Evolutionary conservation across 2,113 vertebrate genomes (phyloP).

Genomic region (Heterochromis multidens): DNA sequence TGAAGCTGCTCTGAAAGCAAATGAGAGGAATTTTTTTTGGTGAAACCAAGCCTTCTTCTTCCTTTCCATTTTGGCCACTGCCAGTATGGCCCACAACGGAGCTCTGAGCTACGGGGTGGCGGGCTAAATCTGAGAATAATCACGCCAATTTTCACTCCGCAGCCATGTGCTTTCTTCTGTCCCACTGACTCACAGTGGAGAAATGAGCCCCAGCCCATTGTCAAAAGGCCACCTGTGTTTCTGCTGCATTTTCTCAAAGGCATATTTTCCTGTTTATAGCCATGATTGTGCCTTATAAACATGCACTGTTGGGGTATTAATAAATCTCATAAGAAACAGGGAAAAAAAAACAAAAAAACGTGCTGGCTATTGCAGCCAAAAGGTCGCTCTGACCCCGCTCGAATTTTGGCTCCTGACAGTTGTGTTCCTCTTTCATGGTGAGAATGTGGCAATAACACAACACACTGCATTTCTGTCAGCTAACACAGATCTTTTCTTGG

Average conservation of each 20-base stretch:
- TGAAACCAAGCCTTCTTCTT: conserved; percentile 16
- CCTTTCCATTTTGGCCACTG: not conserved
- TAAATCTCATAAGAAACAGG: conserved; percentile 23
- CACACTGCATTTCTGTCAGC: conserved; percentile 51
- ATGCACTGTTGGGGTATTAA: conserved; percentile 1
- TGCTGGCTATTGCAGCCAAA: conserved; percentile 15
- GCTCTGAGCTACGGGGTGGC: conserved; percentile 17
- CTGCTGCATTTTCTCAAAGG: conserved; percentile 32
- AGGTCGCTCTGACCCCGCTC: conserved; percentile 49
- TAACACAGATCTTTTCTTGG: conserved; percentile 39
- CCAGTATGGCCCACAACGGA: not conserved
- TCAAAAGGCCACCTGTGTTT: conserved; percentile 57
- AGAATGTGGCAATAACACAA: not conserved
- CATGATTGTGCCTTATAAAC: conserved; percentile 13
- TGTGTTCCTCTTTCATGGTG: conserved; percentile 27
- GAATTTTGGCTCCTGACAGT: conserved; percentile 20
- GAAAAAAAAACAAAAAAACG: not conserved
- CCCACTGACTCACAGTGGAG: conserved; percentile 35
- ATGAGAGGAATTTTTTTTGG: conserved; percentile 19
- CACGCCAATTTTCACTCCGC: conserved; percentile 35
- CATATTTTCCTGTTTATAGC: conserved; percentile 56
- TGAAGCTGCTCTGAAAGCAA: conserved; percentile 41
- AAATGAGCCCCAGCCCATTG: conserved; percentile 37
- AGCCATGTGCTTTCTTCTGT: conserved; percentile 38
- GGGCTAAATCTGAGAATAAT: conserved; percentile 36